Percentiles rank a stretch among this genome's conserved stretches.
Evolutionary conservation across 2,888 invertebrate species (phyloP).

Genomic region (Chalcosyrphus nemorum): DNA sequence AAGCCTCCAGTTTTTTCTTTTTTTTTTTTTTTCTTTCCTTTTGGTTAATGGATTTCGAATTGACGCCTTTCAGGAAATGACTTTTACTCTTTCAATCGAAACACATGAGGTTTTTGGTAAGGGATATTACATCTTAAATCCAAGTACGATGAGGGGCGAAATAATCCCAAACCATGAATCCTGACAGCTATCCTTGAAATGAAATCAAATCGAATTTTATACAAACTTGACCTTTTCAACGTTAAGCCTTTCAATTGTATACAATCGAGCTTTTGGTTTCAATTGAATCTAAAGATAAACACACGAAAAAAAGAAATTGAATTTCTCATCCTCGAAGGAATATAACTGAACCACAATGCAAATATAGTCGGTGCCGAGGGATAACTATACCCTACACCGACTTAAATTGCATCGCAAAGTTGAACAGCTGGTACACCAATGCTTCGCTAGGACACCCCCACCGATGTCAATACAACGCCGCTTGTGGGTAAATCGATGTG

Average conservation of each 20-base stretch:
- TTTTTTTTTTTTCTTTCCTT: no score
- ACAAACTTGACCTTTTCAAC: neutral
- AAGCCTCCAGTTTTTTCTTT: neutral
- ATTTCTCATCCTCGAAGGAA: neutral
- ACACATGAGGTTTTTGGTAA: no score
- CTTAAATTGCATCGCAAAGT: neutral
- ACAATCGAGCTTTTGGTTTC: neutral
- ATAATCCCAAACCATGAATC: no score
- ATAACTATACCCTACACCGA: neutral
- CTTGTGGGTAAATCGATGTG: neutral
- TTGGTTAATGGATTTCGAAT: constrained; percentile 7
- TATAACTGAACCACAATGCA: neutral
- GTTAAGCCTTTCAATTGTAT: neutral
- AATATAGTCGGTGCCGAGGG: neutral
- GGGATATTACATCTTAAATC: no score
- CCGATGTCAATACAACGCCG: neutral
- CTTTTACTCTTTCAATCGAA: no score
- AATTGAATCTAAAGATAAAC: neutral
- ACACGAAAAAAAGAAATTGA: neutral
- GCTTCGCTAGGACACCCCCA: no score
- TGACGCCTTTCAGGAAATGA: neutral
- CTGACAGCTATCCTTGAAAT: neutral
- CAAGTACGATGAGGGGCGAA: no score
- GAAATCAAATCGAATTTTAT: neutral
- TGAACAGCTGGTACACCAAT: neutral